Conservation (phyloP, 2,113 vertebrate genomes). For the Ceyx cyanopectus region DNA sequence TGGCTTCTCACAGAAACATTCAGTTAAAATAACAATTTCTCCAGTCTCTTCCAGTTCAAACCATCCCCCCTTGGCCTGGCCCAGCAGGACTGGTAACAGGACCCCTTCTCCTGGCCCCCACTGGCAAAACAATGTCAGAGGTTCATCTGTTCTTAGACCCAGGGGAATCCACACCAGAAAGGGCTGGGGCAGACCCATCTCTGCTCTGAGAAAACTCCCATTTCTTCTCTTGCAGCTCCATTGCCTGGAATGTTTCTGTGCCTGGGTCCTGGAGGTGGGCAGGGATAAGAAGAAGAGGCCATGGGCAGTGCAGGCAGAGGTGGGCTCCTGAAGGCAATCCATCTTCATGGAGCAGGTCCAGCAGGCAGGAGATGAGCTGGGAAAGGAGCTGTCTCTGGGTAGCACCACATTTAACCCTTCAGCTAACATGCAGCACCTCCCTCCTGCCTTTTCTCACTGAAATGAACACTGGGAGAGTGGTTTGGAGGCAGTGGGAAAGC, state of each 20-base stretch:
- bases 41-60: too few species aligned
- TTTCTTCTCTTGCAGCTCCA: not conserved
- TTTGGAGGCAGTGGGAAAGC: not conserved
- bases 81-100: too few species aligned
- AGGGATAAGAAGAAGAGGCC: not conserved
- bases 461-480: not conserved
- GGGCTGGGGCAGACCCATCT: not conserved
- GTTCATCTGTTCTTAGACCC: not conserved
- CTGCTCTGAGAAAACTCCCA: not conserved
- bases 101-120: not conserved
- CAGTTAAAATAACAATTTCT: not conserved
- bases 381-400: not conserved
- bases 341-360: not conserved
- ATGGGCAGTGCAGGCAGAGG: not conserved
- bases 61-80: too few species aligned
- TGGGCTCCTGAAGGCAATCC: constrained; percentile 8
- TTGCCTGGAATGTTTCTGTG: not conserved
- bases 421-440: not conserved
- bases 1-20: not conserved
- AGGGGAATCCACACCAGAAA: not conserved
- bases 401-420: constrained; percentile 5
- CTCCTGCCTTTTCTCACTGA: not conserved
- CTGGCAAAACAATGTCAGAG: accelerated
- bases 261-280: not conserved
- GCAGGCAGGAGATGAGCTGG: not conserved